These are phyloP conservation scores for Galeopsomyia nigrocyanea DNA, from an alignment of 2,888 invertebrate species.

Conservation along the genomic window DNA sequence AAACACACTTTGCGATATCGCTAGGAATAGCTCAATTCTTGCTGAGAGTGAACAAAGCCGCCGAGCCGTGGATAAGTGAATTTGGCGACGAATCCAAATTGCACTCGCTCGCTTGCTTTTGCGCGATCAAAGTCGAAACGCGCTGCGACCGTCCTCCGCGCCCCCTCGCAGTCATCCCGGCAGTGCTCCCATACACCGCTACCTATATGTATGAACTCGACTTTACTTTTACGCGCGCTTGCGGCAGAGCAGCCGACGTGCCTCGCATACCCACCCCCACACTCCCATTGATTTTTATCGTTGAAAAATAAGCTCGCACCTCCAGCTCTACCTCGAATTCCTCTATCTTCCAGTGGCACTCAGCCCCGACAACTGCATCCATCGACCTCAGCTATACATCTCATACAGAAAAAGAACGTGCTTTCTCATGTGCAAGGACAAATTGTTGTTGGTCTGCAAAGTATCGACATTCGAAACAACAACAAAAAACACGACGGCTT, in stretches of 20 bases:
- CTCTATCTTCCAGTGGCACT: too few relatives aligned
- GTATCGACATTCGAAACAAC: not conserved
- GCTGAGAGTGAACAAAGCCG: not conserved
- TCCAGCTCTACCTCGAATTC: too few relatives aligned
- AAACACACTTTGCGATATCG: slow-evolving; percentile 8
- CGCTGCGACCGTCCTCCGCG: not conserved
- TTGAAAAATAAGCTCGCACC: slow-evolving; percentile 54
- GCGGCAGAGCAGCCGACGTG: slow-evolving; percentile 55
- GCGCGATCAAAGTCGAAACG: slow-evolving; percentile 11
- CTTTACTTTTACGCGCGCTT: slow-evolving; percentile 30
- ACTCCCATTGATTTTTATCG: slow-evolving; percentile 59
- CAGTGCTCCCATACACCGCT: too few relatives aligned
- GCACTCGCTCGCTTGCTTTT: too few relatives aligned
- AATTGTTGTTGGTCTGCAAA: too few relatives aligned
- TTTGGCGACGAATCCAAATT: slow-evolving; percentile 47
- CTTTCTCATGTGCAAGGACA: too few relatives aligned
- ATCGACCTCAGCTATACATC: too few relatives aligned
- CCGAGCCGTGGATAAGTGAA: slow-evolving; percentile 27
- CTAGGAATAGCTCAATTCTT: slow-evolving; percentile 6
- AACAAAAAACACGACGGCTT: slow-evolving; percentile 33
- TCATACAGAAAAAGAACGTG: too few relatives aligned
- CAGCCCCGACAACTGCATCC: too few relatives aligned
- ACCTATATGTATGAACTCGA: too few relatives aligned
- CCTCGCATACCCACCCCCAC: slow-evolving; percentile 51
- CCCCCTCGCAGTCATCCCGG: too few relatives aligned